Evolutionary conservation across 2,797 vertebrate genomes (phyloP).

Genomic region (Lacerta bilineata): DNA sequence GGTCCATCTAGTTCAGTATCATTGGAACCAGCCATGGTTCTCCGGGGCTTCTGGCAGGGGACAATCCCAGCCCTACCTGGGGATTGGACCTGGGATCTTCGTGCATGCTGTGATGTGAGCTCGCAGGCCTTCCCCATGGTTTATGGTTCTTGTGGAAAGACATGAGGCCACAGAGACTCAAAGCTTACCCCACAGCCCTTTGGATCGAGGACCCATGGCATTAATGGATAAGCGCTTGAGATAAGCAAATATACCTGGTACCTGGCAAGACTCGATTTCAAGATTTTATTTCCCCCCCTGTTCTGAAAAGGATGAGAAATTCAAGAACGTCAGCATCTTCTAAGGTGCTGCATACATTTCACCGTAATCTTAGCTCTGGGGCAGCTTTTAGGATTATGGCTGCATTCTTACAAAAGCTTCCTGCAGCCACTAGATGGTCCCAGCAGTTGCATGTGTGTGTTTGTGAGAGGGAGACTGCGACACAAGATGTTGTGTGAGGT

Average conservation of each 20-base stretch:
- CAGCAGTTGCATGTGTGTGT: conserved; percentile 4
- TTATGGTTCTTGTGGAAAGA: neutral
- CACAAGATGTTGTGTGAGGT: no score
- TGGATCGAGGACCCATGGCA: neutral
- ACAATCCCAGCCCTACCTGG: no score
- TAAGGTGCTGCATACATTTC: neutral
- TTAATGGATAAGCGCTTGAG: neutral
- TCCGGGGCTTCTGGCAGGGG: no score
- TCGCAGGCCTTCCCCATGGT: neutral
- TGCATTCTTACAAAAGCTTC: neutral
- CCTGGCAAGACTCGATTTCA: neutral
- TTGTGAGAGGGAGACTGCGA: neutral
- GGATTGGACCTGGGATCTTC: no score
- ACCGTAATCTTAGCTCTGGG: conserved; percentile 14
- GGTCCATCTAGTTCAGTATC: no score
- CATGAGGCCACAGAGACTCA: neutral
- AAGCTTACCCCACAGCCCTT: neutral
- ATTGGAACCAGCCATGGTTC: no score
- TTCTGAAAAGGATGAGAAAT: neutral
- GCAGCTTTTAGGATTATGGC: conserved; percentile 15
- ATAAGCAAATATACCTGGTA: neutral
- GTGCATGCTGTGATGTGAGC: no score
- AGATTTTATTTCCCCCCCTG: neutral
- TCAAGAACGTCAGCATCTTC: neutral
- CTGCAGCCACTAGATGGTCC: neutral